Base-by-base conservation (phyloP, 2,113 vertebrate species). In the Sitta europaea region DNA sequence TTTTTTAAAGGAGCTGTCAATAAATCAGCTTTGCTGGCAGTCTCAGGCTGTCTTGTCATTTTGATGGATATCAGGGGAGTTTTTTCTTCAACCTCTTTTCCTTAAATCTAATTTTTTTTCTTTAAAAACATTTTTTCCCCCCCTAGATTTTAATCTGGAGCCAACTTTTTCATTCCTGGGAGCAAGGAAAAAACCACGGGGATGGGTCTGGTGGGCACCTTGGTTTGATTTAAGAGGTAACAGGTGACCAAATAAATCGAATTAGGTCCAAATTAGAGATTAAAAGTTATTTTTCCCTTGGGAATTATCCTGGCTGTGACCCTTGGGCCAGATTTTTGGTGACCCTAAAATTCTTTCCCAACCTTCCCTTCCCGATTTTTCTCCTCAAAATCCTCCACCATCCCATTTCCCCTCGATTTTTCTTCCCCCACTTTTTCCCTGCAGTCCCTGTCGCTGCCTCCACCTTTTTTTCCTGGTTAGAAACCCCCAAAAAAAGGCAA, bases 381-480 rank as follows among this genome's bases (percentile, higher is more conserved):
- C 53, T 72, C 53, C 67, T 33, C 76, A 5, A 50, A 72, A 80
- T 28, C 55, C 59, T 43, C 40, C 47, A 17, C 22, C 24, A 7
- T 13, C 48, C 28, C 7, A 5, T 47, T 66, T 85, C 65, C 2
- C 47, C 17, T 47, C 9, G 4, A 10, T 58, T 47, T 55, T 47
- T 87, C 8, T 63, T 67, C 71, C 28, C 53, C 33, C 43, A 70
- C 38, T 12, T 17, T 15, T 21, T 35, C 81, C 73, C 47, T 63
- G 48, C 50, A 27, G 38, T 48, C 15, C 28, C 9, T 28, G 0
- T 4, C n/a, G 7, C 27, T 6, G 7, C 6, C 51, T 42, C 51
- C 11, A 5, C 42, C 20, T 5, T 5, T 58, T 66, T 19, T 3
- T 4, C 25, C 36, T 35, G 9, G 3, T 11, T 3, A 14, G 5